Evolutionary conservation across 2,113 vertebrate genomes (phyloP).

Genomic region (Aphelocoma coerulescens): DNA sequence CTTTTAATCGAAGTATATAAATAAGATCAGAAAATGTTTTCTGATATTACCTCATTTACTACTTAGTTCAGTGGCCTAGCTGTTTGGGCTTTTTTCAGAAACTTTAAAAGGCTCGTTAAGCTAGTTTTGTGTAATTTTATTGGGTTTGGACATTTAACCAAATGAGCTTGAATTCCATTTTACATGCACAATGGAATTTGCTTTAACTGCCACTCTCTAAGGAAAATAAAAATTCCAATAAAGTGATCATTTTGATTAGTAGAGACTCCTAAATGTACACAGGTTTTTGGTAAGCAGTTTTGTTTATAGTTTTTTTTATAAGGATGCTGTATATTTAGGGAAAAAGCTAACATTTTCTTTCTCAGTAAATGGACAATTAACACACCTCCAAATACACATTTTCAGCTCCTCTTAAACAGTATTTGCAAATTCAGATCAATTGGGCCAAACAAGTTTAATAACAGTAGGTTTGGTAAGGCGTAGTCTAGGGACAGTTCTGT

Average conservation of each 20-base stretch:
- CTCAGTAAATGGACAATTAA: background rate
- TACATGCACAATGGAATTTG: background rate
- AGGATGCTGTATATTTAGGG: background rate
- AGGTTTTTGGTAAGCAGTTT: background rate
- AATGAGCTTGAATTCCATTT: constrained; percentile 7
- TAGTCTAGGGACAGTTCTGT: background rate
- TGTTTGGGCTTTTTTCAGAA: background rate
- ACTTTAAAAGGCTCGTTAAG: background rate
- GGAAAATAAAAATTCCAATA: constrained; percentile 8
- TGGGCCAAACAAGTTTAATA: background rate
- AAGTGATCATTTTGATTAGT: background rate
- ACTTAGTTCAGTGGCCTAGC: background rate
- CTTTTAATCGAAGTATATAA: background rate
- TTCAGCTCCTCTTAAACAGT: background rate
- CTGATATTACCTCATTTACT: background rate
- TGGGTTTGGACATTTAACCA: background rate
- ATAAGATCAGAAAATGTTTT: background rate
- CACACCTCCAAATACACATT: background rate
- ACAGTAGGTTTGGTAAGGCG: background rate
- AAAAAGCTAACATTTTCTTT: background rate
- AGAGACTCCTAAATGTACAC: background rate
- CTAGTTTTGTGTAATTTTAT: background rate
- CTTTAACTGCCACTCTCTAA: background rate
- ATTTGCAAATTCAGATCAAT: background rate
- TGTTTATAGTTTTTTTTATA: background rate